A percentile compares a stretch with the other conserved stretches of the same genome.
phyloP scores from a whole-genome alignment of 1,140 invertebrate genomes.

The Heliconius eleuchia region DNA sequence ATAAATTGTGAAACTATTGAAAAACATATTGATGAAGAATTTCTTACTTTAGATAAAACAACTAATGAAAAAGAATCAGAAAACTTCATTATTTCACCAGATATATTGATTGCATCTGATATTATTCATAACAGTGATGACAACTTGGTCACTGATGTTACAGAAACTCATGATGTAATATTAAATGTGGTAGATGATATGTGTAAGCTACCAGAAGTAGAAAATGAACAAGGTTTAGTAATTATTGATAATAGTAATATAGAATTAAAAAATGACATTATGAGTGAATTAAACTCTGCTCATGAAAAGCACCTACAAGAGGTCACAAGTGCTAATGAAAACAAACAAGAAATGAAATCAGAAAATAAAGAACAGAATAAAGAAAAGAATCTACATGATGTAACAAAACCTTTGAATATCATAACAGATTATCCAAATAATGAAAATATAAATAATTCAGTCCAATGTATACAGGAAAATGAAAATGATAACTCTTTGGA shows the following conservation, averaged over 20 bases:
- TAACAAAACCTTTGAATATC: slow-evolving; percentile 22
- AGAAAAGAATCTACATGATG: not conserved
- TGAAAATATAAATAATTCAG: not conserved
- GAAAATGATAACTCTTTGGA: not conserved
- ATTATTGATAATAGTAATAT: not conserved
- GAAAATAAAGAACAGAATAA: not conserved
- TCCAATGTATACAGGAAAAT: not conserved
- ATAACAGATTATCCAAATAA: slow-evolving; percentile 22
- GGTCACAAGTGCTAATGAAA: not conserved
- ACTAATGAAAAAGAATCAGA: not conserved
- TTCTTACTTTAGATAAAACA: not conserved
- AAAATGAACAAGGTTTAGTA: not conserved
- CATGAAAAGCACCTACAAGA: not conserved
- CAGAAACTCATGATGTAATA: not conserved
- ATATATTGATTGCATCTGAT: not conserved
- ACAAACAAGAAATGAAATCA: not conserved
- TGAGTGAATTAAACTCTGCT: not conserved
- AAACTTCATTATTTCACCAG: not conserved
- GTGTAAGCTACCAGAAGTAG: not conserved
- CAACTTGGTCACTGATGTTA: not conserved
- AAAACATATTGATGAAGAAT: not conserved
- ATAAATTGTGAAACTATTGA: not conserved
- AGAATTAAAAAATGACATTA: not conserved
- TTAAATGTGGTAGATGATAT: not conserved
- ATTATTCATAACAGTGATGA: not conserved